Evolutionary conservation across 2,797 vertebrate genomes (phyloP).

Genomic region (Lates japonicus): DNA sequence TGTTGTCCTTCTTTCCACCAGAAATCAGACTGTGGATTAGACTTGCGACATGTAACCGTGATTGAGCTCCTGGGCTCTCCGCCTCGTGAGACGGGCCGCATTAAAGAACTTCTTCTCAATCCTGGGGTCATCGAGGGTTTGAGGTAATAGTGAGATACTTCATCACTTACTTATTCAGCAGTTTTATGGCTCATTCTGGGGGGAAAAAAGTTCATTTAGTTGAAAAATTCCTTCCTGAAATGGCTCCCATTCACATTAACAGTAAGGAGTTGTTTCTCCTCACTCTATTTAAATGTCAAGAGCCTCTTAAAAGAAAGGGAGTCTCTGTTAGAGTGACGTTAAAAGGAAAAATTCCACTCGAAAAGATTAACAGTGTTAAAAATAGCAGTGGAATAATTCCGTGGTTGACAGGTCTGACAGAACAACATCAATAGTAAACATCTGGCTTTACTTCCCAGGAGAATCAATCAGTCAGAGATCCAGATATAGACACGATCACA

Average conservation of each 20-base stretch:
- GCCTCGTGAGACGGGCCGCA: conserved; percentile 91
- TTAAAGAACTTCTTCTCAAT: conserved; percentile 89
- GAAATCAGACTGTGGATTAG: conserved; percentile 92
- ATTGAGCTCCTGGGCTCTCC: conserved; percentile 92
- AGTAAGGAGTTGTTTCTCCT: conserved; percentile 15
- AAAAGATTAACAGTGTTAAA: conserved; percentile 34
- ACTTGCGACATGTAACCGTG: conserved; percentile 91
- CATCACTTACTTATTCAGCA: conserved; percentile 9
- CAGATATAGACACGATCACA: conserved; percentile 1
- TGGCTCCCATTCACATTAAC: conserved; percentile 6
- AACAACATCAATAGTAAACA: conserved; percentile 14
- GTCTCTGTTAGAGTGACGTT: conserved; percentile 19
- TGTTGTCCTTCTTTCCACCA: conserved; percentile 59
- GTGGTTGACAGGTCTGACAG: background rate
- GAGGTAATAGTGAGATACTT: conserved; percentile 83
- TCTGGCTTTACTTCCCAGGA: conserved; percentile 8
- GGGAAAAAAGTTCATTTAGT: background rate
- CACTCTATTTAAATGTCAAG: conserved; percentile 43
- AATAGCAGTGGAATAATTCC: conserved; percentile 23
- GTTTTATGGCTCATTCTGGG: conserved; percentile 3
- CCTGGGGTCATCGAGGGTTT: conserved; percentile 91
- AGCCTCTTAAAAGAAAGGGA: conserved; percentile 35
- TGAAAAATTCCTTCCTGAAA: conserved; percentile 22
- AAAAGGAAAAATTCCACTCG: conserved; percentile 27
- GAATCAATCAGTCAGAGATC: background rate